A percentile compares a stretch with the other conserved stretches of the same genome.
These are phyloP conservation scores for Phyllopteryx taeniolatus DNA, from an alignment of 2,113 vertebrate species.

Conservation along the genomic window DNA sequence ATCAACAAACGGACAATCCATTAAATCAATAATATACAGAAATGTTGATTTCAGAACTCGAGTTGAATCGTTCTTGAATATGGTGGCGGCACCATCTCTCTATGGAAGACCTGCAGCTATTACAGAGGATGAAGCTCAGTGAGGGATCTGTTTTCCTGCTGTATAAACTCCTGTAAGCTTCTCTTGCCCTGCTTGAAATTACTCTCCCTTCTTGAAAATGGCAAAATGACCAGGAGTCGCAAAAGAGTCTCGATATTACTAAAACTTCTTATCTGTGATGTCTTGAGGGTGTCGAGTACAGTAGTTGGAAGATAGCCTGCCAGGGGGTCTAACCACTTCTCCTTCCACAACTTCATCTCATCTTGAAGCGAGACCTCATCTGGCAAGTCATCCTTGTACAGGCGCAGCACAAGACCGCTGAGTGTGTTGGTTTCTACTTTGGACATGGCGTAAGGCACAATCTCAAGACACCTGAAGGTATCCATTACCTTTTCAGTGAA, in stretches of 20 bases:
- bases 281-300: constrained; percentile 72
- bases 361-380: constrained; percentile 62
- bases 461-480: constrained; percentile 74
- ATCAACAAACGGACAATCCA: constrained; percentile 46
- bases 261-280: constrained; percentile 68
- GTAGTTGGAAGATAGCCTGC: constrained; percentile 68
- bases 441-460: constrained; percentile 80
- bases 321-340: constrained; percentile 69
- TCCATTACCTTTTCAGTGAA: constrained; percentile 70
- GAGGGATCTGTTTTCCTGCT: constrained; percentile 58
- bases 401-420: constrained; percentile 59
- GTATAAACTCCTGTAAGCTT: constrained; percentile 68
- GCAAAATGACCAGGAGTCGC: constrained; percentile 72
- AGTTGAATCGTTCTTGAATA: constrained; percentile 54
- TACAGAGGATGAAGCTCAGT: constrained; percentile 71
- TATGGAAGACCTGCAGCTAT: constrained; percentile 42
- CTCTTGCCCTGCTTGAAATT: constrained; percentile 69
- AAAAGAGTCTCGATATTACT: constrained; percentile 75
- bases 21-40: constrained; percentile 63
- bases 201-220: constrained; percentile 71
- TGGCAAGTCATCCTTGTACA: constrained; percentile 74
- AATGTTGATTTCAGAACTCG: constrained; percentile 41
- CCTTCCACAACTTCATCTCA: constrained; percentile 74
- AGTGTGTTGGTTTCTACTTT: constrained; percentile 69
- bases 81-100: constrained; percentile 46